Evolutionary conservation across 2,797 vertebrate genomes (phyloP).

Genomic region (Takifugu ocellatus): DNA sequence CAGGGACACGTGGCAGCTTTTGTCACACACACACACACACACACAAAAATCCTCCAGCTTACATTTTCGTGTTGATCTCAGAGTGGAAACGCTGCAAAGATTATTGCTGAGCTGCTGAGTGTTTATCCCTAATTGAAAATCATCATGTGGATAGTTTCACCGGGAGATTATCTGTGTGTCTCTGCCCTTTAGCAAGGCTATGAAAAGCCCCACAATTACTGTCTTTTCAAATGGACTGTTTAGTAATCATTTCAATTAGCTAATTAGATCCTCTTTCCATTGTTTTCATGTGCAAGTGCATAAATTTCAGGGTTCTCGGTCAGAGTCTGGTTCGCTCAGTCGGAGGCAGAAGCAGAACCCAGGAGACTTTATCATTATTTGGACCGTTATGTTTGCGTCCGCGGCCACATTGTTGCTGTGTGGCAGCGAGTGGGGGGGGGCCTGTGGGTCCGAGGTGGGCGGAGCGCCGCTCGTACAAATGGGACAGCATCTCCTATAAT

Average conservation of each 20-base stretch:
- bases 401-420: conserved; percentile 10
- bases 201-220: conserved; percentile 26
- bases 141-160: conserved; percentile 30
- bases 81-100: conserved; percentile 12
- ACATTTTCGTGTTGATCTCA: conserved; percentile 21
- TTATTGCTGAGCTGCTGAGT: conserved; percentile 31
- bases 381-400: conserved; percentile 1
- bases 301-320: conserved; percentile 12
- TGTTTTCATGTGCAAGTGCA: conserved; percentile 42
- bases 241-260: conserved; percentile 43
- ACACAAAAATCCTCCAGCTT: conserved; percentile 6
- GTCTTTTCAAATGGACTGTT: conserved; percentile 38
- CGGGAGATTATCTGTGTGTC: conserved; percentile 30
- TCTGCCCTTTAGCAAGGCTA: conserved; percentile 34
- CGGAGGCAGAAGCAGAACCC: conserved; percentile 1
- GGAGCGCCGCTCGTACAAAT: conserved; percentile 37
- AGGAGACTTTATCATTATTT: conserved; percentile 2
- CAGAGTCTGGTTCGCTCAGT: conserved; percentile 31
- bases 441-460: conserved; percentile 25
- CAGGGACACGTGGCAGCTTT: background rate
- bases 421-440: conserved; percentile 27
- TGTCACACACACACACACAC: conserved; percentile 12
- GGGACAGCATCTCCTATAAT: conserved; percentile 38
- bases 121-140: conserved; percentile 41
- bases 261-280: conserved; percentile 48